These are phyloP conservation scores for Ispidina lecontei DNA, from an alignment of 2,797 vertebrate genomes.

Conservation along the genomic window DNA sequence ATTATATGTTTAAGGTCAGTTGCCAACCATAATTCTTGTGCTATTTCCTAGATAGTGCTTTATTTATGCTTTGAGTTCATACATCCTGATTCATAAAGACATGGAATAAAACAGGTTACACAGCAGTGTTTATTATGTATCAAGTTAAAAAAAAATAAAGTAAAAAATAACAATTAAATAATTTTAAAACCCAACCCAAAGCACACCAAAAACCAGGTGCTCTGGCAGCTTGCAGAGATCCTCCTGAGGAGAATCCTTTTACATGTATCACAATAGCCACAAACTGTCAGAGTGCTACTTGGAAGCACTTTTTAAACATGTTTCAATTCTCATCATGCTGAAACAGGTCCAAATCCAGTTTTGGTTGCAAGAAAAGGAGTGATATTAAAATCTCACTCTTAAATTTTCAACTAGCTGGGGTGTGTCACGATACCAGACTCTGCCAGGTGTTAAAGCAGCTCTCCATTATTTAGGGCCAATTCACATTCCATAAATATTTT, in stretches of 20 bases:
- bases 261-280: not conserved
- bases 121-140: not conserved
- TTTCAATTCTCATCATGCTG: not conserved
- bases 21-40: not conserved
- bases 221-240: not conserved
- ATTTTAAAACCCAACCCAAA: too few relatives aligned
- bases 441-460: not conserved
- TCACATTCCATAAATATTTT: not conserved
- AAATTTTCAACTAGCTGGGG: not conserved
- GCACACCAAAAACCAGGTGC: not conserved
- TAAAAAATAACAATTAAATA: too few relatives aligned
- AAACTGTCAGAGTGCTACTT: not conserved
- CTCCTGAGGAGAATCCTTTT: not conserved
- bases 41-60: conserved; percentile 1
- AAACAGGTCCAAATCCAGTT: not conserved
- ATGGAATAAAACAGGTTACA: not conserved
- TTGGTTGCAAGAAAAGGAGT: not conserved
- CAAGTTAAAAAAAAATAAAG: not conserved
- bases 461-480: not conserved
- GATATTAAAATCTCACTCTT: not conserved
- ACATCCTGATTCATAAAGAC: not conserved
- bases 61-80: not conserved
- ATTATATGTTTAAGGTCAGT: conserved; percentile 4
- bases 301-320: not conserved
- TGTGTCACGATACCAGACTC: not conserved